Percentiles rank a stretch among this genome's conserved stretches.
Evolutionary conservation across 2,888 invertebrate species (phyloP).

Genomic region (Epistrophe grossulariae): DNA sequence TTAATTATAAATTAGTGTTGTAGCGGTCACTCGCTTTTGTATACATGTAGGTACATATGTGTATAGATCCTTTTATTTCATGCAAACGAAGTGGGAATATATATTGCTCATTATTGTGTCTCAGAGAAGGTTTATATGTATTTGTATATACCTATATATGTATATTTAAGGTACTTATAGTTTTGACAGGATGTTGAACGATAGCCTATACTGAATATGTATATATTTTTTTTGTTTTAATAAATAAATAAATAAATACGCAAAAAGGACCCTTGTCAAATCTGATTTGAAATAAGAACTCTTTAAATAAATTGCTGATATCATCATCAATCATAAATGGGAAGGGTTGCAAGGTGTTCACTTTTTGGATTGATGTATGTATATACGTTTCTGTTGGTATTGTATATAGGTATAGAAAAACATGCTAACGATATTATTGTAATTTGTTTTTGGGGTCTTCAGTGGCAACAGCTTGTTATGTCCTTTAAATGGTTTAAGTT

Average conservation of each 20-base stretch:
- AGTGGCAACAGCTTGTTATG: conserved; percentile 31
- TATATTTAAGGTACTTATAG: conserved; percentile 10
- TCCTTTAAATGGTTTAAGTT: conserved; percentile 21
- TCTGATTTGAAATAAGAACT: conserved; percentile 42
- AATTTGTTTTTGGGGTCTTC: conserved; percentile 8
- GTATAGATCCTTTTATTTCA: conserved; percentile 12
- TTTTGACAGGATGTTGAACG: conserved; percentile 26
- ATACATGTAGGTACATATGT: not conserved
- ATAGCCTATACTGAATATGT: conserved; percentile 8
- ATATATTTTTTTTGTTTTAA: conserved; percentile 9
- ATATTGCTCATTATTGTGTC: conserved; percentile 64
- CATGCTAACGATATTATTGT: not conserved
- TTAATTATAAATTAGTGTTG: conserved; percentile 74
- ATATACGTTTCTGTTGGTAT: too few relatives aligned
- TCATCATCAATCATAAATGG: conserved; percentile 55
- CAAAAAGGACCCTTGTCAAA: conserved; percentile 56
- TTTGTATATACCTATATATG: too few relatives aligned
- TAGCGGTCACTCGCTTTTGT: conserved; percentile 60
- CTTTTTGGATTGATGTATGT: conserved; percentile 17
- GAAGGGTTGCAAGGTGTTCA: conserved; percentile 21
- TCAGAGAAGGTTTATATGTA: not conserved
- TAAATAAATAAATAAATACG: conserved; percentile 53
- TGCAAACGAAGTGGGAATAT: conserved; percentile 64
- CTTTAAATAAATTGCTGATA: conserved; percentile 61
- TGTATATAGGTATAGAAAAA: not conserved